These are phyloP conservation scores for Uloborus plumipes DNA, from an alignment of 2,888 invertebrate species.

Conservation along the genomic window DNA sequence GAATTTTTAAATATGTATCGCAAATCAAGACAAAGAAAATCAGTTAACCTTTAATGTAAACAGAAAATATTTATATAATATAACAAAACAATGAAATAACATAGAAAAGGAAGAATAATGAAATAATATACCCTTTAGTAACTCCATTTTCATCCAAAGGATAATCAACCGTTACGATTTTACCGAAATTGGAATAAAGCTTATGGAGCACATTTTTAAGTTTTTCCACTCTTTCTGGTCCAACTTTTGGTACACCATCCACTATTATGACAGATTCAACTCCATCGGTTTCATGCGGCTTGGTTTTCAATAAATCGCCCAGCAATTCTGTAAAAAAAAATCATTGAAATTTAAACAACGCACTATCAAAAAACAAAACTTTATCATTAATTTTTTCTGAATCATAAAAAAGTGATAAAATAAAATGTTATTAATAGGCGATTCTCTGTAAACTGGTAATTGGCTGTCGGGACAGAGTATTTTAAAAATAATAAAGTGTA, in stretches of 20 bases:
- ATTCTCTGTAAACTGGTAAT: too few species aligned
- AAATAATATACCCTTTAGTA: conserved; percentile 81
- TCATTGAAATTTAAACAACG: neutral
- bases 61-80: too few species aligned
- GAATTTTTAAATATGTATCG: too few species aligned
- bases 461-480: too few species aligned
- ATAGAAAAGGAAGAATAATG: too few species aligned
- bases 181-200: conserved; percentile 87
- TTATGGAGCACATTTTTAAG: conserved; percentile 92
- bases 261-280: conserved; percentile 96
- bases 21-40: too few species aligned
- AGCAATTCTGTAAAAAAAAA: conserved; percentile 80
- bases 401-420: too few species aligned
- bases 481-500: too few species aligned
- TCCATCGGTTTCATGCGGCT: conserved; percentile 95
- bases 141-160: conserved; percentile 85
- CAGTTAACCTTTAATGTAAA: too few species aligned
- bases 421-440: too few species aligned
- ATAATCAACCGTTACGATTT: conserved; percentile 89
- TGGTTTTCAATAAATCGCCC: conserved; percentile 88
- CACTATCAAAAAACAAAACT: too few species aligned
- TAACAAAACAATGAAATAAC: conserved; percentile 52
- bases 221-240: conserved; percentile 89
- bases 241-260: conserved; percentile 96
- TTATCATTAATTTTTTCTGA: too few species aligned